phyloP scores from a whole-genome alignment of 2,113 vertebrate genomes.

The Hemiscyllium ocellatum region DNA sequence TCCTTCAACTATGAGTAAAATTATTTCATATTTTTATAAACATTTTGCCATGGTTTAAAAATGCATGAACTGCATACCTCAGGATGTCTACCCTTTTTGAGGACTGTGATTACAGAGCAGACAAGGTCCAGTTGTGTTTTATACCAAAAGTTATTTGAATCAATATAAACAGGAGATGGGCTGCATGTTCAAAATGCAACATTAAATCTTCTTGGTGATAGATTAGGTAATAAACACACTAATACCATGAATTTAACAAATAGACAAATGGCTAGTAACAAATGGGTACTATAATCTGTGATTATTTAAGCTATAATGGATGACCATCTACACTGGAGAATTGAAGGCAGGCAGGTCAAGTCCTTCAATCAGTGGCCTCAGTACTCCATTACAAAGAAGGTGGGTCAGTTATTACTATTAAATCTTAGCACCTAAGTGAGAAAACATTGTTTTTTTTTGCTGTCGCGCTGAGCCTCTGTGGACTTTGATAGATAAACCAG shows the following conservation, averaged over 20 bases:
- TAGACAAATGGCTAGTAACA: background rate
- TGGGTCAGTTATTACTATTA: constrained; percentile 20
- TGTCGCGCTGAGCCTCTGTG: background rate
- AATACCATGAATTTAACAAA: constrained; percentile 30
- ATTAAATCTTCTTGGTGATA: background rate
- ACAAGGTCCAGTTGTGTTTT: background rate
- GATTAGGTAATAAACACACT: constrained; percentile 30
- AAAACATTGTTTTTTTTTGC: background rate
- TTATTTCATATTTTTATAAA: background rate
- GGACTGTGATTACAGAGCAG: background rate
- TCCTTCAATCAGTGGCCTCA: constrained; percentile 25
- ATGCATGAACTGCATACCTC: background rate
- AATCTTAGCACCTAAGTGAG: constrained; percentile 25
- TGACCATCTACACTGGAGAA: constrained; percentile 17
- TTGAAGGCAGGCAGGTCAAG: constrained; percentile 28
- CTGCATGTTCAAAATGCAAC: background rate
- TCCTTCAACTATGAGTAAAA: background rate
- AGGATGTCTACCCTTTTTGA: background rate
- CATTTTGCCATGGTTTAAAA: background rate
- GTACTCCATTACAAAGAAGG: background rate
- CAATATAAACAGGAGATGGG: constrained; percentile 19
- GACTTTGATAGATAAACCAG: background rate
- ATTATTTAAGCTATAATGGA: constrained; percentile 20
- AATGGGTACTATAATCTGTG: background rate
- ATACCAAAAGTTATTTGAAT: background rate